Evolutionary conservation across 2,888 invertebrate genomes (phyloP).

Genomic region (Miltochrista miniata): DNA sequence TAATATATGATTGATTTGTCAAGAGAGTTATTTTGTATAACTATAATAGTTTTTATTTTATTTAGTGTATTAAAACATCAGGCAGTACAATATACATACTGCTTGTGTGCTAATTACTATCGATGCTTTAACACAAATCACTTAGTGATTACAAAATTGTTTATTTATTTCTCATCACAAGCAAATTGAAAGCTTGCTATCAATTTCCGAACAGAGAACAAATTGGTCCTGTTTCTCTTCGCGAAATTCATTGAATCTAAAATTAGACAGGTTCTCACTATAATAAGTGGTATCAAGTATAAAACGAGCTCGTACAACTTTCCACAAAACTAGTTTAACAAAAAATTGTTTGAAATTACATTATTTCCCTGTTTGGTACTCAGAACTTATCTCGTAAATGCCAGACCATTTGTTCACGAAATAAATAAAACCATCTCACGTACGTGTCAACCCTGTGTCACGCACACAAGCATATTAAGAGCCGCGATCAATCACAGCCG

Average conservation of each 20-base stretch:
- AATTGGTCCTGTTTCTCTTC: too few species aligned
- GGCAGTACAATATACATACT: too few species aligned
- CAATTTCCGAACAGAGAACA: too few species aligned
- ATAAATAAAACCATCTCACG: conserved; percentile 42
- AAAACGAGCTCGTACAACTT: conserved; percentile 6
- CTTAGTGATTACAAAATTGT: too few species aligned
- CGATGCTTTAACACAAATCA: too few species aligned
- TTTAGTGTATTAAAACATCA: too few species aligned
- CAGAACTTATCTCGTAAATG: conserved; percentile 26
- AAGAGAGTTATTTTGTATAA: too few species aligned
- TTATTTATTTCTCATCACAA: too few species aligned
- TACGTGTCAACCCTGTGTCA: conserved; percentile 47
- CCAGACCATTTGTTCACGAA: conserved; percentile 28
- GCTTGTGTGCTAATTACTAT: too few species aligned
- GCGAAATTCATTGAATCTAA: conserved; percentile 19
- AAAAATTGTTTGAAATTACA: conserved; percentile 18
- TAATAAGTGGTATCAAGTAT: not conserved
- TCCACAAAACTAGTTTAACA: conserved; percentile 10
- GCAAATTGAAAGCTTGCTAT: too few species aligned
- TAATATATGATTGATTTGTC: too few species aligned
- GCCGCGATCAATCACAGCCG: conserved; percentile 50
- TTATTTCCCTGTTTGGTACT: conserved; percentile 21
- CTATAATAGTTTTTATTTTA: too few species aligned
- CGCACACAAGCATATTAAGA: conserved; percentile 37
- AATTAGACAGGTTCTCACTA: conserved; percentile 15